Evolutionary conservation across 2,888 invertebrate genomes (phyloP), one percentile per base, ranked within the genome.

Genomic region (Sinohyriopsis cumingii): DNA sequence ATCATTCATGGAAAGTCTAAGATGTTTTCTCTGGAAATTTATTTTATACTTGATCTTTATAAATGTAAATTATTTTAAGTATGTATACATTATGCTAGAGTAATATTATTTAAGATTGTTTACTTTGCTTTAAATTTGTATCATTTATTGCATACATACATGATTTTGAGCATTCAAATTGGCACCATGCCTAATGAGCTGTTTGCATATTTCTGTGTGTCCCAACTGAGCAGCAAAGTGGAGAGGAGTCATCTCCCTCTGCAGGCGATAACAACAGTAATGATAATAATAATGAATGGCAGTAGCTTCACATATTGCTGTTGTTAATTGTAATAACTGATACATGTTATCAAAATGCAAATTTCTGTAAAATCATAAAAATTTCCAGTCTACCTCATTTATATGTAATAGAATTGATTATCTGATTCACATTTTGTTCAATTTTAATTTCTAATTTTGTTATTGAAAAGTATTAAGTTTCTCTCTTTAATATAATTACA

Each of bases 241-340:
- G 15, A 90, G 78, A 9, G 90, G 88, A 15, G 87, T 88, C 69
- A 89, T 83, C 73, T 88, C 89, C 81, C 88, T 89, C 90, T 90
- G 83, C 63, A 77, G 76, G 65, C 6, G 57, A 64, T 63, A 65
- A 22, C 33, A 33, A 9, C 33, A 33, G 33, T 45, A 45, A 45
- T 45, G 15, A 45, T 45, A 45, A 45, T 20, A 20, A 19, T 54
- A 55, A 68, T 59, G 19, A n/a, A 59, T 22, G 22, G 24, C 15
- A 15, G n/a, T 22, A 59, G 24, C 18, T 59, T 24, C 15, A 59
- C n/a, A 19, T 59, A 59, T 4, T 59, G 59, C 9, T 57, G 57
- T 9, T 24, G 45, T 45, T 45, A 45, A 45, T 12, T 45, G 45
- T 45, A 45, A 45, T 15, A 45, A 15, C 15, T 15, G 12, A 45